Percentiles rank a stretch among this genome's conserved stretches.
phyloP scores from a whole-genome alignment of 2,797 vertebrate genomes.

The Squalus acanthias region DNA sequence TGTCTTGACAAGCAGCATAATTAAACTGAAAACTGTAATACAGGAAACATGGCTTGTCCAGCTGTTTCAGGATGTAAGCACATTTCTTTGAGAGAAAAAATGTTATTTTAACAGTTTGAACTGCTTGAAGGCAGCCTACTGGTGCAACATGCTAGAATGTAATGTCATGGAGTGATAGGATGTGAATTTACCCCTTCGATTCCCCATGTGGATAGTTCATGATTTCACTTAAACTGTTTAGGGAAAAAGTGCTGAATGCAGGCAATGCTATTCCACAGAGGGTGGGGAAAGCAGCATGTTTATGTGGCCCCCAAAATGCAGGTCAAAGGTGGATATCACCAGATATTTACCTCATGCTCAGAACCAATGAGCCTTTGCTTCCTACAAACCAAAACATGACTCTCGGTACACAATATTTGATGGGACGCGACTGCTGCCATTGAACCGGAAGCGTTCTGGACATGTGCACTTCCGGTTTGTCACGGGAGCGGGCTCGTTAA shows the following conservation, averaged over 20 bases:
- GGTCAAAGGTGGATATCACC: neutral
- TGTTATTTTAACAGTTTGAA: neutral
- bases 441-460: too few relatives aligned
- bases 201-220: neutral
- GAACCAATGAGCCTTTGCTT: too few relatives aligned
- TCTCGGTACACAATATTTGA: too few relatives aligned
- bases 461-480: too few relatives aligned
- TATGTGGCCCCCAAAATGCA: neutral
- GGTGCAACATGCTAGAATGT: neutral
- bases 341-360: too few relatives aligned
- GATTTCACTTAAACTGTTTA: neutral
- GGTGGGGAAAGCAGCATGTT: neutral
- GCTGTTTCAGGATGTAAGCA: neutral
- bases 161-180: neutral
- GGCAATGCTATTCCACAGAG: neutral
- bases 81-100: neutral
- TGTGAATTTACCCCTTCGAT: neutral
- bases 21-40: neutral
- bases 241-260: neutral
- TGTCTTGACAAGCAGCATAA: neutral
- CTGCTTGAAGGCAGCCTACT: neutral
- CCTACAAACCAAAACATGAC: too few relatives aligned
- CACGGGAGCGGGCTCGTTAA: too few relatives aligned
- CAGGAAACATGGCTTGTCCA: constrained; percentile 25
- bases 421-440: too few relatives aligned